phyloP scores from a whole-genome alignment of 2,888 invertebrate genomes.

The Pelosia muscerda region DNA sequence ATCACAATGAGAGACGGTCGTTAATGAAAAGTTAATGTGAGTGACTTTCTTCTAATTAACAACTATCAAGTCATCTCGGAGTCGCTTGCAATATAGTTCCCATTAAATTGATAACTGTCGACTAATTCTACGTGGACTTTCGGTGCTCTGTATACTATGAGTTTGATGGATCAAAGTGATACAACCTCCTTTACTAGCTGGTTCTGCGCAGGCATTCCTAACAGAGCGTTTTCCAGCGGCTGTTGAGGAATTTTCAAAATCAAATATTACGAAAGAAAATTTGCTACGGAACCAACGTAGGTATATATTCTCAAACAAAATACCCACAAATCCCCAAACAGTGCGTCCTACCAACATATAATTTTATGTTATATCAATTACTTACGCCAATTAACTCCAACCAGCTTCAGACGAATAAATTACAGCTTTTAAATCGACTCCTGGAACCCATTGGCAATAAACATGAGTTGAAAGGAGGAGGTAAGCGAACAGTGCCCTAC shows the following conservation, averaged over 20 bases:
- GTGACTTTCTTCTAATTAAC: constrained; percentile 1
- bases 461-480: not conserved
- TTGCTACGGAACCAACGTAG: not conserved
- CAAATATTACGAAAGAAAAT: too few species aligned
- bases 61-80: not conserved
- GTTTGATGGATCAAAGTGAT: not conserved
- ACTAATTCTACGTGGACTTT: not conserved
- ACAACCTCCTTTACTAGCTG: too few species aligned
- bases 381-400: constrained; percentile 28
- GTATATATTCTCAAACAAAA: not conserved
- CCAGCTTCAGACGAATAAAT: constrained; percentile 30
- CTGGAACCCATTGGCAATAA: constrained; percentile 27
- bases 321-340: not conserved
- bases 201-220: too few species aligned
- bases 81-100: not conserved
- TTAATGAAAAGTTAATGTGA: not conserved
- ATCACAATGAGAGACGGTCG: not conserved
- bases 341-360: constrained; percentile 26
- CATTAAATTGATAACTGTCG: not conserved
- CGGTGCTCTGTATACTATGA: not conserved
- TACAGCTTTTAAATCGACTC: constrained; percentile 31
- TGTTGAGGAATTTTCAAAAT: too few species aligned
- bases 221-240: too few species aligned
- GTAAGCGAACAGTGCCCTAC: too few species aligned
- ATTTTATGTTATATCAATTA: constrained; percentile 35